Evolutionary conservation across 1,140 invertebrate genomes (phyloP).

Genomic region (Papilio polytes): DNA sequence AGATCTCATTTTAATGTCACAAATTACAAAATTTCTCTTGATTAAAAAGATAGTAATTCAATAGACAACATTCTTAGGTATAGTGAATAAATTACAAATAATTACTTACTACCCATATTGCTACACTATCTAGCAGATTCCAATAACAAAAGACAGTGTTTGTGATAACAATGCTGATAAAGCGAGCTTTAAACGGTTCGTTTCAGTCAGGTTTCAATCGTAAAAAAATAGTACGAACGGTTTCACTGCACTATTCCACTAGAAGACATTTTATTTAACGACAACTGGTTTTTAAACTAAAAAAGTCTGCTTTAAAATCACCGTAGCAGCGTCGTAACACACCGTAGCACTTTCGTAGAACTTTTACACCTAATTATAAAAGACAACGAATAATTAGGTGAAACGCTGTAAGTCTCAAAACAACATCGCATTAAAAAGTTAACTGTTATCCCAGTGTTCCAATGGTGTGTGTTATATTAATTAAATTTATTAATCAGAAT

Average conservation of each 20-base stretch:
- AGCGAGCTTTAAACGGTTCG: background rate
- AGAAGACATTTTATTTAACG: background rate
- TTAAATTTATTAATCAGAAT: constrained; percentile 26
- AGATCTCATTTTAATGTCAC: too few species aligned
- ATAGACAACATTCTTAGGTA: too few species aligned
- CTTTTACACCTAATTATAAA: constrained; percentile 7
- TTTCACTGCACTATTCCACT: background rate
- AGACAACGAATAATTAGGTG: constrained; percentile 29
- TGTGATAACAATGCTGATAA: background rate
- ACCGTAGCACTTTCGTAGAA: background rate
- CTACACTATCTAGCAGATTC: too few species aligned
- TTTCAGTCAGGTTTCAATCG: constrained; percentile 20
- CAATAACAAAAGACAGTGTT: background rate
- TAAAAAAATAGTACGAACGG: background rate
- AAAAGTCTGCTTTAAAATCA: constrained; percentile 9
- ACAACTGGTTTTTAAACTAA: constrained; percentile 18
- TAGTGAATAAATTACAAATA: too few species aligned
- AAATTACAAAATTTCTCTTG: too few species aligned
- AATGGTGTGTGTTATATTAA: constrained; percentile 18
- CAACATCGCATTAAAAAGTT: constrained; percentile 19
- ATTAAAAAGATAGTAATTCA: too few species aligned
- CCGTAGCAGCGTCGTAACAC: background rate
- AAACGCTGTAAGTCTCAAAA: constrained; percentile 22
- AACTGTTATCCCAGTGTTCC: constrained; percentile 1
- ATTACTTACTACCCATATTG: too few species aligned